These are phyloP conservation scores for Nesoenas mayeri DNA, from an alignment of 2,113 vertebrate species.

Conservation along the genomic window DNA sequence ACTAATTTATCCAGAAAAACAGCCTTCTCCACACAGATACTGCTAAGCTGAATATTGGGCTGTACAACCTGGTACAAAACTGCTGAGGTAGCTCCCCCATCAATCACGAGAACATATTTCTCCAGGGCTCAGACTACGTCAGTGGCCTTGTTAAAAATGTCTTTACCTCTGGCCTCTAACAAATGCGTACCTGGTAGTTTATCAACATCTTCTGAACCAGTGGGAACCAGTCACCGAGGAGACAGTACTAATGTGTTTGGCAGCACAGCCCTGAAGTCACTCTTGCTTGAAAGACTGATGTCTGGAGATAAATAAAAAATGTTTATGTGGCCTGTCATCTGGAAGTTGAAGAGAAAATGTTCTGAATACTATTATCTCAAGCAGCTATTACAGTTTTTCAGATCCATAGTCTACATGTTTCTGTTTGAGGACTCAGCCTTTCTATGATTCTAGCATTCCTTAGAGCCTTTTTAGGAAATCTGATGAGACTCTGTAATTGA, in stretches of 20 bases:
- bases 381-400: background rate
- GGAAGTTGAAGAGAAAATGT: background rate
- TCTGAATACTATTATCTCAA: background rate
- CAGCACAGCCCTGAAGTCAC: background rate
- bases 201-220: background rate
- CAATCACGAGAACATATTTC: background rate
- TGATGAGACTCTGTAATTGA: background rate
- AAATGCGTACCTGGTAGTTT: background rate
- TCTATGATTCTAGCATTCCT: background rate
- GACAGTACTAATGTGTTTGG: background rate
- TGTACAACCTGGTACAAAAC: background rate
- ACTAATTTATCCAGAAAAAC: background rate
- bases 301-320: background rate
- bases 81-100: background rate
- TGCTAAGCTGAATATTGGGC: background rate
- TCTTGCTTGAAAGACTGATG: background rate
- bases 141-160: background rate
- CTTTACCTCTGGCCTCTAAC: background rate
- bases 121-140: background rate
- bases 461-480: background rate
- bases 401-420: background rate
- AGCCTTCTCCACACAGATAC: background rate
- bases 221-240: background rate
- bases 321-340: background rate
- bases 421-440: background rate